These are phyloP conservation scores for Ganaspis sp. DNA, from an alignment of 1,140 invertebrate species.

Conservation along the genomic window DNA sequence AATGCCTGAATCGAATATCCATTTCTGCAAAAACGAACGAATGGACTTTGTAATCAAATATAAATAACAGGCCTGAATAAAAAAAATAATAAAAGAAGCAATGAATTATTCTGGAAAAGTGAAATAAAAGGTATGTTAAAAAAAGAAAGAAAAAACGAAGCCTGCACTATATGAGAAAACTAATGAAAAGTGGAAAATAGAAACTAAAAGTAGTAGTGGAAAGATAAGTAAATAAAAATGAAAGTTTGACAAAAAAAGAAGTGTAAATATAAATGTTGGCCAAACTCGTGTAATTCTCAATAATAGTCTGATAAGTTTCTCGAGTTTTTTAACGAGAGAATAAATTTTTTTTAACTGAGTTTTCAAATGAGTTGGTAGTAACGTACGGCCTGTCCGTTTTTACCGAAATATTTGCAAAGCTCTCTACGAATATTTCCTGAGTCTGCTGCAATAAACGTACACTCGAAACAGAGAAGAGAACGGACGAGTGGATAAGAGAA, in stretches of 20 bases:
- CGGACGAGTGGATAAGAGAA: constrained; percentile 9
- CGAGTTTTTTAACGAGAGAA: not conserved
- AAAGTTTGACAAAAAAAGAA: not conserved
- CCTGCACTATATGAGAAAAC: no score
- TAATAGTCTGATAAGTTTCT: not conserved
- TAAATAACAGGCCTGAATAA: no score
- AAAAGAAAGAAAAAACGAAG: no score
- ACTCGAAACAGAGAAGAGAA: constrained; percentile 17
- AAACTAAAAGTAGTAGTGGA: no score
- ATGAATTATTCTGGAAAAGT: no score
- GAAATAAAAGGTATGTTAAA: no score
- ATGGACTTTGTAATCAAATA: no score
- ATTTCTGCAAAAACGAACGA: no score
- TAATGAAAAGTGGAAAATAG: no score
- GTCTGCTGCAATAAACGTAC: constrained; percentile 22
- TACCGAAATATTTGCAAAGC: constrained; percentile 23
- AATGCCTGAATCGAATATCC: no score
- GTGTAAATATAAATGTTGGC: not conserved
- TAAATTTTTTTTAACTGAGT: constrained; percentile 4
- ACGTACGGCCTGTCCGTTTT: constrained; percentile 4
- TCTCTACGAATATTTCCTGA: constrained; percentile 25
- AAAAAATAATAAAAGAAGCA: no score
- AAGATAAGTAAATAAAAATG: no score
- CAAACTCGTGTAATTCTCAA: not conserved
- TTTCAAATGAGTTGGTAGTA: constrained; percentile 17